Evolutionary conservation across 2,797 vertebrate genomes (phyloP).

Genomic region (Cephalopachus bancanus): DNA sequence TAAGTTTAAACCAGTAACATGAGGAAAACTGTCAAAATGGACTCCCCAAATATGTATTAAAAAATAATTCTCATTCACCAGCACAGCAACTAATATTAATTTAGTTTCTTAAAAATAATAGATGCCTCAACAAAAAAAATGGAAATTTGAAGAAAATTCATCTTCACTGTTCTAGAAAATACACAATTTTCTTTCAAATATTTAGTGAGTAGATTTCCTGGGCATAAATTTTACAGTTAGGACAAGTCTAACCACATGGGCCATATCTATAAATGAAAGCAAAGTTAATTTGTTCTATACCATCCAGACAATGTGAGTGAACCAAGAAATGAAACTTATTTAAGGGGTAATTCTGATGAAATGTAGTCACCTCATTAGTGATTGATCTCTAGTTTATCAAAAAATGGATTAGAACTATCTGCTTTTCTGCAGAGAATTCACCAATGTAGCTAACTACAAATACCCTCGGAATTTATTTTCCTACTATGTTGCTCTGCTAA

Average conservation of each 20-base stretch:
- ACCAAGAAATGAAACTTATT: background rate
- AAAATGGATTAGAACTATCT: background rate
- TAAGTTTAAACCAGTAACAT: background rate
- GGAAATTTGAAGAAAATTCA: slow-evolving; percentile 27
- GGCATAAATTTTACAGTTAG: background rate
- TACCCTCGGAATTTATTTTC: background rate
- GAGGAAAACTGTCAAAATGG: background rate
- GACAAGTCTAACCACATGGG: background rate
- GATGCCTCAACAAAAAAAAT: background rate
- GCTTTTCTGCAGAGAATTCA: slow-evolving; percentile 2
- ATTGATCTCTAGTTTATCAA: background rate
- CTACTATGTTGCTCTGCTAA: background rate
- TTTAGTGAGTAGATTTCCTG: slow-evolving; percentile 18
- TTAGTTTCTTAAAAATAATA: slow-evolving; percentile 18
- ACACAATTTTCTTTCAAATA: background rate
- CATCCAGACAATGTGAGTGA: background rate
- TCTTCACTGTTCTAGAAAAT: slow-evolving; percentile 25
- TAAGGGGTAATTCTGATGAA: background rate
- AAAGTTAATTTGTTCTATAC: background rate
- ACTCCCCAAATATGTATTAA: background rate
- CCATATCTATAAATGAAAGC: slow-evolving; percentile 20
- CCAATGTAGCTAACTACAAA: background rate
- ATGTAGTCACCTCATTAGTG: background rate
- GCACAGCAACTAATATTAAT: background rate
- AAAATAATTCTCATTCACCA: slow-evolving; percentile 34